Evolutionary conservation across 2,888 invertebrate species (phyloP).

Genomic region (Dryomyza anilis): DNA sequence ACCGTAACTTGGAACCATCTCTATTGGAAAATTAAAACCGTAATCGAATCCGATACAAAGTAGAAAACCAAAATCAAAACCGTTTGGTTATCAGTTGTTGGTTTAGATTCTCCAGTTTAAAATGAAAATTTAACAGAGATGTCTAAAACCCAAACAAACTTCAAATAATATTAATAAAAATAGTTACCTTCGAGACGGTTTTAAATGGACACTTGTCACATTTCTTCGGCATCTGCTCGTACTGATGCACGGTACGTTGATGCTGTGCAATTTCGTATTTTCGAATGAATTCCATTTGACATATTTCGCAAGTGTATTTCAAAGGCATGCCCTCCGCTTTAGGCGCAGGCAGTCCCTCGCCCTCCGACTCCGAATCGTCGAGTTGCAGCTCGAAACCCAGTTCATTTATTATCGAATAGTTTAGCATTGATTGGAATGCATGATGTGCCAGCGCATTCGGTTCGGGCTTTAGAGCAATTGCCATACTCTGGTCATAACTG

Average conservation of each 20-base stretch:
- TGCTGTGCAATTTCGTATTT: constrained; percentile 53
- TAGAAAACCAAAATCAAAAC: too few species aligned
- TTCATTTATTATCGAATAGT: constrained; percentile 56
- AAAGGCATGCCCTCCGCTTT: constrained; percentile 12
- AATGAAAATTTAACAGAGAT: background rate
- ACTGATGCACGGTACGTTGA: constrained; percentile 51
- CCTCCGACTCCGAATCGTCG: constrained; percentile 59
- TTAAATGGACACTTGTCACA: constrained; percentile 65
- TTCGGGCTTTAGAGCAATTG: constrained; percentile 5
- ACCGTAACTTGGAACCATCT: too few species aligned
- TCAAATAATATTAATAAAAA: background rate
- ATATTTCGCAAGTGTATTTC: constrained; percentile 50
- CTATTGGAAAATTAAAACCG: too few species aligned
- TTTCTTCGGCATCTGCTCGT: constrained; percentile 63
- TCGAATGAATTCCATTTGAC: constrained; percentile 48
- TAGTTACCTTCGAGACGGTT: constrained; percentile 62
- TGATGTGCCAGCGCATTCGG: constrained; percentile 37
- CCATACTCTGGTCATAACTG: background rate
- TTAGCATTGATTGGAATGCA: constrained; percentile 39
- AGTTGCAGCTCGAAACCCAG: constrained; percentile 56
- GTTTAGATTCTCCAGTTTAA: too few species aligned
- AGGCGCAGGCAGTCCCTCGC: constrained; percentile 37
- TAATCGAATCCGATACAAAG: too few species aligned
- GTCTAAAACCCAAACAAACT: background rate
- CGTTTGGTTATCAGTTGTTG: too few species aligned